Base-by-base conservation (phyloP, 2,888 invertebrate genomes). In the Alsophila aescularia region DNA sequence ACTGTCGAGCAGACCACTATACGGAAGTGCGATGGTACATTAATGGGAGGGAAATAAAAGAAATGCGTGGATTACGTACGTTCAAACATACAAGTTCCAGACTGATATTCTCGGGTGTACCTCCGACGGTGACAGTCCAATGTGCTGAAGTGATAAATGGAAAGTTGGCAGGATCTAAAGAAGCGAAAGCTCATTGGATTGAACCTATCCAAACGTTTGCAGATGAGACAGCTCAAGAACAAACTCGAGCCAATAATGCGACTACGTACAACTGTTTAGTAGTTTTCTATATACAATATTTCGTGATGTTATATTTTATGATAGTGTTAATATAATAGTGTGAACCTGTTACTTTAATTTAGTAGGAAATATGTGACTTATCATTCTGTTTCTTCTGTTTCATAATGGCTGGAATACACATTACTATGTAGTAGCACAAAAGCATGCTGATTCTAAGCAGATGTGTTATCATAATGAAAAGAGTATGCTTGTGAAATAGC, bases 71-170 rank as follows among this genome's bases (percentile, higher is more conserved):
- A 10, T 77, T 76, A 0, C 60, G 72, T 0, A 66, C 72, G 1
- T 72, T 90, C 18, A 82, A 73, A 31, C 74, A 68, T 43, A 77
- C 68, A 31, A 84, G 81, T 63, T 76, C 77, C 0, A 74, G 81
- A 10, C 60, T 76, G 0, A 61, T 82, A 5, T 86, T 87, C 81
- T 60, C 89, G 66, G 93, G 91, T 85, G 69, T 56, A 16, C 77
- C 93, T 63, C 85, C 92, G 60, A 85, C 87, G 72, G 75, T 93
- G 43, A 92, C 83, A 60, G 86, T 80, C 70, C 93, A 75, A 66
- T 94, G 86, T 81, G 93, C 85, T 36, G 93, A 77, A 75, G 91
- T 69, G 69, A 87, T 88, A 8, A 85, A 89, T 32, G 93, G 93
- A 0, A 93, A 90, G 75, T 55, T 84, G 12, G 76, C 77, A 7